Evolutionary conservation across 2,888 invertebrate species (phyloP).

Genomic region (Polyommatus iphigenia): DNA sequence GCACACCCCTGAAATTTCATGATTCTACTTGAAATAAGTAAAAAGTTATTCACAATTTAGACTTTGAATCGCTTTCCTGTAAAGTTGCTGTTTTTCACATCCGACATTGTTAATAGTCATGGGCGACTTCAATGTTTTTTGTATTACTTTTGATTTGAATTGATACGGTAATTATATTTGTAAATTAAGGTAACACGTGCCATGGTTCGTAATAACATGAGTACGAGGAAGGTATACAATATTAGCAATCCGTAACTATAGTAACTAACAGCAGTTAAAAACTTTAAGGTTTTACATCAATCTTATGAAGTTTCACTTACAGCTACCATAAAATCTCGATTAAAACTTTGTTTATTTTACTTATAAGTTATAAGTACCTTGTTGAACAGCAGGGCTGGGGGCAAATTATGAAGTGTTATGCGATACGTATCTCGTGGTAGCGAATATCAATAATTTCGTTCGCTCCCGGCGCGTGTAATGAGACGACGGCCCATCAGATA

Average conservation of each 20-base stretch:
- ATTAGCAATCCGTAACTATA: background rate
- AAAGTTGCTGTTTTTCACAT: too few species aligned
- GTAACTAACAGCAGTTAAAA: background rate
- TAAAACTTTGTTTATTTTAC: background rate
- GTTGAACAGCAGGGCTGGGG: background rate
- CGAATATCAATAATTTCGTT: conserved; percentile 62
- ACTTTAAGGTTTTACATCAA: background rate
- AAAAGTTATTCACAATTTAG: too few species aligned
- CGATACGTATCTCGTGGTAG: conserved; percentile 49
- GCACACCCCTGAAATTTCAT: too few species aligned
- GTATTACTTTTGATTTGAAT: too few species aligned
- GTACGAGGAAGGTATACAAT: background rate
- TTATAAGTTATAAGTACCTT: conserved; percentile 4
- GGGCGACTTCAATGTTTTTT: too few species aligned
- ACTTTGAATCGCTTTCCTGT: too few species aligned
- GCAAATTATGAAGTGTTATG: conserved; percentile 27
- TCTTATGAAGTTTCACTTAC: background rate
- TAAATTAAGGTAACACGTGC: too few species aligned
- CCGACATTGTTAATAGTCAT: too few species aligned
- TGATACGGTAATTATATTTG: too few species aligned
- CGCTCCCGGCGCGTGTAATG: conserved; percentile 22
- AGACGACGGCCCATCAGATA: conserved; percentile 33
- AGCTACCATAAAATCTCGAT: background rate
- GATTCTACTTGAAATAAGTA: too few species aligned
- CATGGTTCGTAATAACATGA: too few species aligned